These are phyloP conservation scores for Plectus sambesii DNA, from an alignment of 1,140 invertebrate genomes.

Conservation along the genomic window DNA sequence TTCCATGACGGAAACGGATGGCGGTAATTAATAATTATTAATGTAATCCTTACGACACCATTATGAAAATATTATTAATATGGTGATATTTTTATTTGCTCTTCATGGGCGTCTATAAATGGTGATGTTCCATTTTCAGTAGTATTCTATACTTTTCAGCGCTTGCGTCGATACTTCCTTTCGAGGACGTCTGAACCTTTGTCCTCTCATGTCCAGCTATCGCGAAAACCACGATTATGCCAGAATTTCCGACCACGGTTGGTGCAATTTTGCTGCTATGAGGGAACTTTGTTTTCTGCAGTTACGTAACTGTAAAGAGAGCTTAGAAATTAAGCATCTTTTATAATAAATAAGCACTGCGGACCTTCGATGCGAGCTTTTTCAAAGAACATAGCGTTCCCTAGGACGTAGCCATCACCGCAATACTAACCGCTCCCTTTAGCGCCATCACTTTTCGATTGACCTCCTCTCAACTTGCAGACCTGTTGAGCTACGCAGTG, in stretches of 20 bases:
- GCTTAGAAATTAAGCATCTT: no score
- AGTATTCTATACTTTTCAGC: conserved; percentile 53
- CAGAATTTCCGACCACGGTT: conserved; percentile 57
- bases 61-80: no score
- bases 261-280: conserved; percentile 4
- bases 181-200: conserved; percentile 63
- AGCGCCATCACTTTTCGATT: neutral
- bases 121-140: no score
- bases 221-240: conserved; percentile 65
- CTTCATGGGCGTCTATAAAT: no score
- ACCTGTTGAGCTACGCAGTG: conserved; percentile 76
- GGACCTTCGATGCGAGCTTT: no score
- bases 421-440: neutral
- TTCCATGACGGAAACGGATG: conserved; percentile 71
- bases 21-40: conserved; percentile 53
- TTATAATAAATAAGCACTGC: no score
- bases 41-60: no score
- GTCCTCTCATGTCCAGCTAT: conserved; percentile 71
- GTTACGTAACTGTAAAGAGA: no score
- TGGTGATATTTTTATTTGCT: no score
- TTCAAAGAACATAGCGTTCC: neutral
- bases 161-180: conserved; percentile 77
- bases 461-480: conserved; percentile 36
- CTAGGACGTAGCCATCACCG: neutral
- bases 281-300: no score